Conservation (phyloP, 2,797 vertebrate genomes). For the Graptemys geographica region DNA sequence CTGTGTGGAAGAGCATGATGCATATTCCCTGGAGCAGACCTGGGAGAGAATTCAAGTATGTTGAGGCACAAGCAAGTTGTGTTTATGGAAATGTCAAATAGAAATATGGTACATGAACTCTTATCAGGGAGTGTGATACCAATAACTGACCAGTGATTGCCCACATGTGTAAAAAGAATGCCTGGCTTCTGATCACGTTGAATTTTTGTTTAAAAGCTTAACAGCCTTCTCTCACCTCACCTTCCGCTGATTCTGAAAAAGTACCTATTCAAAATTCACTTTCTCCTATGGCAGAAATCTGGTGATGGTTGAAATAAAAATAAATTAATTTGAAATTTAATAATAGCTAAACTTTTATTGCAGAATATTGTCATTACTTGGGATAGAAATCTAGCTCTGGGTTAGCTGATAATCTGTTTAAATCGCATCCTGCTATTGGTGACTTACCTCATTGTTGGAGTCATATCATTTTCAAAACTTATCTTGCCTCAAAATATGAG, state of each 20-base stretch:
- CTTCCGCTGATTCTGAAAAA: neutral
- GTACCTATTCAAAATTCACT: neutral
- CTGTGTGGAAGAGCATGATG: slow-evolving; percentile 74
- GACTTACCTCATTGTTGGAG: neutral
- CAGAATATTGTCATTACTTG: neutral
- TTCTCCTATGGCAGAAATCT: neutral
- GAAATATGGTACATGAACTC: slow-evolving; percentile 62
- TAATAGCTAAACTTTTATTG: neutral
- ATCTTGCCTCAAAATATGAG: rapidly evolving
- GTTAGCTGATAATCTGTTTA: neutral
- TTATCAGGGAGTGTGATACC: slow-evolving; percentile 31
- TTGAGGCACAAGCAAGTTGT: slow-evolving; percentile 63
- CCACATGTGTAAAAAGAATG: slow-evolving; percentile 46
- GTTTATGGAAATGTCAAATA: slow-evolving; percentile 70
- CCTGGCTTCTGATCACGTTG: neutral
- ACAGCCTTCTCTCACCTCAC: neutral
- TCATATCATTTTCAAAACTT: neutral
- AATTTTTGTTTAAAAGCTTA: slow-evolving; percentile 39
- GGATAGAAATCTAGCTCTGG: neutral
- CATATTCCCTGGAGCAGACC: slow-evolving; percentile 67
- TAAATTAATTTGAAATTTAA: neutral
- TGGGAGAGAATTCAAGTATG: slow-evolving; percentile 62
- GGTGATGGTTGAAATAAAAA: neutral
- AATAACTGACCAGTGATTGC: neutral
- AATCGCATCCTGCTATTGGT: neutral